Evolutionary conservation across 2,888 invertebrate genomes (phyloP), one percentile per base, ranked within the genome.

Genomic region (Slavum lentiscoides): DNA sequence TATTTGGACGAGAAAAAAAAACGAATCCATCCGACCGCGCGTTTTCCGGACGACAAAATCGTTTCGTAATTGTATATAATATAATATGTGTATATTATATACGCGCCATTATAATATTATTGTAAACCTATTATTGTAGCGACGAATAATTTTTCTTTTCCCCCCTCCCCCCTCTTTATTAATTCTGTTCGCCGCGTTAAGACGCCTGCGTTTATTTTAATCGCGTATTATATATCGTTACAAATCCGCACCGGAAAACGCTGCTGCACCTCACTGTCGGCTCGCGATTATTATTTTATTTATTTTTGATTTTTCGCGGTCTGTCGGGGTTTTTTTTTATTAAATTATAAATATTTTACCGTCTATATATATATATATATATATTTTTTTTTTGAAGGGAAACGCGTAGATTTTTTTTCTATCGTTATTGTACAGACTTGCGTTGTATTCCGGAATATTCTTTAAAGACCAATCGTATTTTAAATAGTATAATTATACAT

Each of bases 31-130:
- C 75, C 59, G 55, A 64, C 80, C 62, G 80, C 62, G 80, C 77
- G 77, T 80, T 80, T 80, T 80, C 72, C 80, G 64, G 58, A 72
- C 64, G 55, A 80, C 80, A 72, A 80, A 72, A 80, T 80, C 43
- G 72, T 62, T 80, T 30, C 23, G 80, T 80, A 80, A 80, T 80
- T 80, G 80, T 80, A 2, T 30, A 30, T 30, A n/a, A 30, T 30
- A 30, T 30, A n/a, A 30, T 30, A 30, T 30, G 4, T 30, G 4
- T 30, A 30, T 30, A 30, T 30, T 30, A 30, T 30, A 30, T 30
- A n/a, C n/a, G n/a, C n/a, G n/a, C n/a, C n/a, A n/a, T n/a, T n/a
- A n/a, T n/a, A n/a, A n/a, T n/a, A n/a, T 64, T 72, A 70, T 76
- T 68, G 75, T 76, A 59, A 76, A 68, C 69, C 62, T 77, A 69